Evolutionary conservation across 2,113 vertebrate species (phyloP), one percentile per base, ranked within the genome.

Genomic region (Tiliqua scincoides): DNA sequence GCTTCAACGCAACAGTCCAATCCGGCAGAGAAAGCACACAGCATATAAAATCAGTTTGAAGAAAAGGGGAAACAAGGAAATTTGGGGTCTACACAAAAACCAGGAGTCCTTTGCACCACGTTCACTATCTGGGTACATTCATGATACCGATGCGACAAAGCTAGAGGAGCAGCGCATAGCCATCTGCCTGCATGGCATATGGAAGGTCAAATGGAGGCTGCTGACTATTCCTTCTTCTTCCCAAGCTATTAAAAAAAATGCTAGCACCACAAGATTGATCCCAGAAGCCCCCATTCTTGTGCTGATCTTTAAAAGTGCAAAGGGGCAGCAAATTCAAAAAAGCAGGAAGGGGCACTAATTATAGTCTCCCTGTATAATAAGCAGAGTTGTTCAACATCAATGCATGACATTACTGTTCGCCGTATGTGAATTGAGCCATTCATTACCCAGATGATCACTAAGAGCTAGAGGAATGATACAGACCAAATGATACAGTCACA

Each of bases 401-500:
- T 62, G 61, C 85, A 68, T 48, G 43, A 4, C 8, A 70, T 83
- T 40, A 84, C 76, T 6, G 32, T 91, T 90, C 90, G 87, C 89
- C 86, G 37, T 57, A 11, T 67, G 80, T 0, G 1, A 67, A 52
- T 81, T 85, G 88, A 87, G 83, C 83, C 87, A 82, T 73, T 89
- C 14, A 76, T 63, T 89, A 37, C 23, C 85, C 89, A 20, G n/a
- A 73, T 89, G 11, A 76, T 63, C 89, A 43, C 23, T 86, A 88
- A 20, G n/a, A 73, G 43, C 57, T 37, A 86, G 74, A 30, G 73
- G 30, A 48, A 74, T 59, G 85, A 87, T 59, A 88, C n/a, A 73
- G 76, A 82, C 62, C 70, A 72, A 7, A 83, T 88, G 87, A 86
- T 88, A 85, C 48, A 76, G 74, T 73, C 71, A 68, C 89, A 86